phyloP scores from a whole-genome alignment of 1,140 invertebrate species.

The Helicoverpa armigera region DNA sequence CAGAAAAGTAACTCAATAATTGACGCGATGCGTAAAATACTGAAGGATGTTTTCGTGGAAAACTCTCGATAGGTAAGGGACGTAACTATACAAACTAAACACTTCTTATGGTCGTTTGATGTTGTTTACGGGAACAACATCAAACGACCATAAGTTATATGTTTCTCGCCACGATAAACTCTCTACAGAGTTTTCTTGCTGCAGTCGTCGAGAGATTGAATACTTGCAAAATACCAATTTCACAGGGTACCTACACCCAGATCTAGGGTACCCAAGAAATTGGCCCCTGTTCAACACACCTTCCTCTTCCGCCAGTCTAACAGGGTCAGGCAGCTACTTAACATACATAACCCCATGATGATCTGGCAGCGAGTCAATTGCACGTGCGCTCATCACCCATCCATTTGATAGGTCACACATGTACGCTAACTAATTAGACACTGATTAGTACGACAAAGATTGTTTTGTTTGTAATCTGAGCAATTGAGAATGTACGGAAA shows the following conservation, averaged over 20 bases:
- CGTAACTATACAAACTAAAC: no score
- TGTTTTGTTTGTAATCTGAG: conserved; percentile 5
- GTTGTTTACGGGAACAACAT: no score
- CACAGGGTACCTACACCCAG: not conserved
- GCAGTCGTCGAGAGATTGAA: no score
- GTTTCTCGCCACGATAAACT: no score
- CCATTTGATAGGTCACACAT: not conserved
- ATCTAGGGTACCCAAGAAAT: not conserved
- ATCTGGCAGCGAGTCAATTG: conserved; percentile 27
- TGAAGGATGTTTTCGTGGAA: no score
- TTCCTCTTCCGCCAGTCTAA: not conserved
- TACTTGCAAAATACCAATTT: no score
- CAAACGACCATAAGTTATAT: no score
- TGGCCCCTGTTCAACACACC: not conserved
- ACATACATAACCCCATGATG: not conserved
- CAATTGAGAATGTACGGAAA: not conserved
- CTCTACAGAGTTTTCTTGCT: no score
- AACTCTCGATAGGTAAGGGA: no score
- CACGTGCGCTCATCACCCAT: not conserved
- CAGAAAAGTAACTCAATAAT: no score
- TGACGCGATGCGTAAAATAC: no score
- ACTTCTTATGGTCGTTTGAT: no score
- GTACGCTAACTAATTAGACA: not conserved
- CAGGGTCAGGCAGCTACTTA: conserved; percentile 5
- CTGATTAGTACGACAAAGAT: not conserved